Base-by-base conservation (phyloP, 2,888 invertebrate genomes). In the Gastrophysa polygoni region DNA sequence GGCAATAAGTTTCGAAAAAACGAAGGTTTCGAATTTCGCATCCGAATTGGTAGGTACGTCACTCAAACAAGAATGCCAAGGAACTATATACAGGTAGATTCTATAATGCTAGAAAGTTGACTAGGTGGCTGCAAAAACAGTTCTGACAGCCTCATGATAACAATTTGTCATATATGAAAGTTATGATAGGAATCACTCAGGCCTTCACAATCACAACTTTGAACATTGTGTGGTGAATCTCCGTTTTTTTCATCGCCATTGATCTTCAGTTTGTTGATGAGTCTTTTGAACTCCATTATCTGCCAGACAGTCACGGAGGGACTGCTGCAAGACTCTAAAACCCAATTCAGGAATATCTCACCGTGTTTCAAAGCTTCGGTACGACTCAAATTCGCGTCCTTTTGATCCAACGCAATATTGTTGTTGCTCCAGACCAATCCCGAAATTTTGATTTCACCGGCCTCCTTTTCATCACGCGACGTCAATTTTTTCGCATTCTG, bases 341-440 rank as follows among this genome's bases (percentile, higher is more conserved):
- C n/a, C 91, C 91, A 93, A 76, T 88, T 87, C 69, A 92, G 85
- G 83, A 93, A 92, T 82, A 89, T 89, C 77, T 92, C 91, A 44
- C 91, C 93, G 81, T 91, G 90, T 75, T 87, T 86, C 56, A 93
- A 84, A 38, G 92, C 93, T 75, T 89, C 90, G 28, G 77, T 77
- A 50, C 73, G 73, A 62, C 54, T 77, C 71, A 81, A 79, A 34
- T 78, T 78, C 63, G 78, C 78, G 52, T 79, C 78, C 51, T 76
- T 76, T 51, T 64, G 69, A 47, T 68, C 66, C 44, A 63, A 60
- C 10, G 63, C 67, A 10, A 70, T 67, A 62, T 72, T 75, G 61
- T 32, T 48, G 75, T 87, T 89, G 79, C 91, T 91, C 28, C 91
- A 82, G 20, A 89, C 86, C 10, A 87, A 88, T 59, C 89, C 85